Conservation (phyloP, 2,888 invertebrate species). For the Drosophila suboccidentalis region DNA sequence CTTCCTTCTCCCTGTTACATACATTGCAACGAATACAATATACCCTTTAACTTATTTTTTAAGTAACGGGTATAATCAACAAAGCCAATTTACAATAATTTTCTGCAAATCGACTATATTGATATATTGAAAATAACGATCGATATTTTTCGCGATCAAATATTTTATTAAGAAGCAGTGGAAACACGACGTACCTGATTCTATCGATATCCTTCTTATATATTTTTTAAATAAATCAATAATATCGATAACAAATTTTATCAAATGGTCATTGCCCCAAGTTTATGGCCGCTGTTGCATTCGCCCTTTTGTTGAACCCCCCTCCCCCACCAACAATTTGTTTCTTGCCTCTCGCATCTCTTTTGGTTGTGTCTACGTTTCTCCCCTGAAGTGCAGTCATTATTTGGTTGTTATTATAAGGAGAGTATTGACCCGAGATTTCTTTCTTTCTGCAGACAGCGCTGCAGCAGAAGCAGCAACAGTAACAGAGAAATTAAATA, state of each 20-base stretch:
- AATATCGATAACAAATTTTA: neutral
- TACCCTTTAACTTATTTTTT: no score
- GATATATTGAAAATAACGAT: neutral
- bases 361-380: slow-evolving; percentile 1
- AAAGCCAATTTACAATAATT: neutral
- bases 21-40: no score
- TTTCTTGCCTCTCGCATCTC: neutral
- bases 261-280: slow-evolving; percentile 44
- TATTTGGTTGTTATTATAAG: slow-evolving; percentile 40
- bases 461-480: slow-evolving; percentile 1
- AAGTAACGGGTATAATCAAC: no score
- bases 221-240: neutral
- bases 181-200: no score
- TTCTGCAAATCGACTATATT: neutral
- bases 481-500: slow-evolving; percentile 33
- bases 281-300: slow-evolving; percentile 26
- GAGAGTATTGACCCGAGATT: slow-evolving; percentile 65
- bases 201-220: no score
- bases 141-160: no score
- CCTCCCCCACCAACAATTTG: neutral
- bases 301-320: neutral
- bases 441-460: slow-evolving; percentile 53
- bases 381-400: slow-evolving; percentile 38
- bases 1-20: no score
- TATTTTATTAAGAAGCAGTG: no score